phyloP scores from a whole-genome alignment of 2,113 vertebrate genomes.

The Tenebrosternarchus preto region DNA sequence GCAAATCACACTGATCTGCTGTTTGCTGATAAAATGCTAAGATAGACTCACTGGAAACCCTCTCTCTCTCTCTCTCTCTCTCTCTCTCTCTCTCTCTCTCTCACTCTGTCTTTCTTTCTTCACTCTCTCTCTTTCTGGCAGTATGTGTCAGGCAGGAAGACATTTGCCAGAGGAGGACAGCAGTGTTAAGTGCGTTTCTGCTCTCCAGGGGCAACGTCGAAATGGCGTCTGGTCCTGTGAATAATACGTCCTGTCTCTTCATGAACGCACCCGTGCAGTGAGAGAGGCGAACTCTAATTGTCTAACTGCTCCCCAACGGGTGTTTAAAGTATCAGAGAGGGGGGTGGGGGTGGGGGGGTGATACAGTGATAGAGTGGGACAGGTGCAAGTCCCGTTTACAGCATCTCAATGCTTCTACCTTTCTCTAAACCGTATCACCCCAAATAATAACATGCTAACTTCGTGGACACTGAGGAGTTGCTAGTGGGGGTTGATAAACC shows the following conservation, averaged over 20 bases:
- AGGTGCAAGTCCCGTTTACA: conserved; percentile 24
- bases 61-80: background rate
- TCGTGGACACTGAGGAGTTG: too few species aligned
- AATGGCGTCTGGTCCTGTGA: background rate
- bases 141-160: background rate
- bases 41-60: background rate
- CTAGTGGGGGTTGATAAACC: too few species aligned
- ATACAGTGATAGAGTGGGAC: background rate
- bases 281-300: conserved; percentile 4
- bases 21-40: conserved; percentile 22
- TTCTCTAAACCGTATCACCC: too few species aligned
- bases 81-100: background rate
- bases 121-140: background rate
- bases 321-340: conserved; percentile 17
- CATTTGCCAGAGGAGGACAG: background rate
- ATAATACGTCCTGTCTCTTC: conserved; percentile 16
- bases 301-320: conserved; percentile 4
- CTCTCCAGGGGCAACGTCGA: background rate
- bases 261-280: background rate
- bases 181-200: background rate
- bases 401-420: background rate
- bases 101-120: background rate
- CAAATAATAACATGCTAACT: too few species aligned
- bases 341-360: background rate
- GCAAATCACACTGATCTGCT: conserved; percentile 32